Base-by-base conservation (phyloP, 2,113 vertebrate genomes). In the Syngnathus typhle region DNA sequence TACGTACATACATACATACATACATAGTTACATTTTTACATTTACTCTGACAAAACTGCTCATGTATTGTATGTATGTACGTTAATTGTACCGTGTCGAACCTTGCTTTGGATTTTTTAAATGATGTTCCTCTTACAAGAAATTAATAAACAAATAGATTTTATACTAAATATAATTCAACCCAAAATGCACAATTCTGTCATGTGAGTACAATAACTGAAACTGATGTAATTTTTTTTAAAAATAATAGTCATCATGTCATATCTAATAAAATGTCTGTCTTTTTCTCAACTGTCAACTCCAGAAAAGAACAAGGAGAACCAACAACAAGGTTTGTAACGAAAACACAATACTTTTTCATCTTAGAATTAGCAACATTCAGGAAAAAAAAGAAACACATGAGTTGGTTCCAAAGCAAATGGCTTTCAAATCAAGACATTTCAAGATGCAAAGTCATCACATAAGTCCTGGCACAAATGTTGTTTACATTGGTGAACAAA, bases 301-400 rank as follows among this genome's bases (percentile, higher is more conserved):
- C 85, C 91, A 96, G 95, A 91, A 96, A 95, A 92, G 95, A 96
- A 76, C 94, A 94, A 90, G 94, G 93, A 72, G 94, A 98, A 88
- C 73, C 95, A 7, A 91, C 93, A 63, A 93, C 93, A 90, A 96
- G 95, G 95, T 98, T 92, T 90, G 95, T 96, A 32, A 58, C 7
- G 13, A 58, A 32, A 58, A 16, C 27, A 56, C 1, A 36, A 2
- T 12, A 27, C 32, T 8, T 7, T 54, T 58, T 1, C 12, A 16
- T 58, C 5, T 15, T 36, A 6, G 1, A 55, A 54, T 13, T 55
- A 23, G 1, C 21, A 23, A 23, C 21, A 4, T 1, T 7, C 47
- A 49, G 47, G 8, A 7, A 18, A 18, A 46, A 46, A 47, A 47
- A 47, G 15, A 15, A 21, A 54, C 23, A 23, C 51, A 11, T 55